phyloP scores from a whole-genome alignment of 2,888 invertebrate genomes.

The Desoria tigrina region DNA sequence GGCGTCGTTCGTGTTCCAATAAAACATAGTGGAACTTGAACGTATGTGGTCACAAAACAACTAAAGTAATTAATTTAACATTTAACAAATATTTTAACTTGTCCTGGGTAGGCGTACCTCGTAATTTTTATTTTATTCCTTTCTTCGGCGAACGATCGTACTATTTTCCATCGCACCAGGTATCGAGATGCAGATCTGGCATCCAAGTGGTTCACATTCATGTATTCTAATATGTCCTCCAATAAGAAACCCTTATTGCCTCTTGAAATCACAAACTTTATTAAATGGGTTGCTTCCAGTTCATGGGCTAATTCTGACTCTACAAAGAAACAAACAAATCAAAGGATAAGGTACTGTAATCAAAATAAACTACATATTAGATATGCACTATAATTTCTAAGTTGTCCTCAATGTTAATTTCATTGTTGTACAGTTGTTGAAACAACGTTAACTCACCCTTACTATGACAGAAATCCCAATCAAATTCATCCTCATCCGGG shows the following conservation, averaged over 20 bases:
- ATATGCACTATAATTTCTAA: too few relatives aligned
- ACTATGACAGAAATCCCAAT: conserved; percentile 9
- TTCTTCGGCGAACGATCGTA: conserved; percentile 24
- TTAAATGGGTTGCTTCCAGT: conserved; percentile 17
- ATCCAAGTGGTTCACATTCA: conserved; percentile 23
- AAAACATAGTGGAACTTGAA: too few relatives aligned
- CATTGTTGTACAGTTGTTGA: too few relatives aligned
- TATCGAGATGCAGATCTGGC: conserved; percentile 34
- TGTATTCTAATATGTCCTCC: conserved; percentile 24
- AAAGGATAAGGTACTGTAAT: not conserved
- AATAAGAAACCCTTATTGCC: conserved; percentile 15
- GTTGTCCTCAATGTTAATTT: too few relatives aligned
- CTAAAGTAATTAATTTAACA: too few relatives aligned
- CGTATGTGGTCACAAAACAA: too few relatives aligned
- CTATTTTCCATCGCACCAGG: conserved; percentile 24
- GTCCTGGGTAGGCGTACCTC: too few relatives aligned
- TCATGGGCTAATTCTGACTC: conserved; percentile 8
- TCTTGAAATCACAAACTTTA: conserved; percentile 21
- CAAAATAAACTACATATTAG: too few relatives aligned
- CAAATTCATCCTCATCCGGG: conserved; percentile 17
- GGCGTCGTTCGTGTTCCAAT: too few relatives aligned
- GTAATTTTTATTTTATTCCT: conserved; percentile 38
- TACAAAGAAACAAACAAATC: not conserved
- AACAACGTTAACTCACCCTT: too few relatives aligned
- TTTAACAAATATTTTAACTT: too few relatives aligned